Evolutionary conservation across 2,797 vertebrate species (phyloP).

Genomic region (Sparidentex hasta): DNA sequence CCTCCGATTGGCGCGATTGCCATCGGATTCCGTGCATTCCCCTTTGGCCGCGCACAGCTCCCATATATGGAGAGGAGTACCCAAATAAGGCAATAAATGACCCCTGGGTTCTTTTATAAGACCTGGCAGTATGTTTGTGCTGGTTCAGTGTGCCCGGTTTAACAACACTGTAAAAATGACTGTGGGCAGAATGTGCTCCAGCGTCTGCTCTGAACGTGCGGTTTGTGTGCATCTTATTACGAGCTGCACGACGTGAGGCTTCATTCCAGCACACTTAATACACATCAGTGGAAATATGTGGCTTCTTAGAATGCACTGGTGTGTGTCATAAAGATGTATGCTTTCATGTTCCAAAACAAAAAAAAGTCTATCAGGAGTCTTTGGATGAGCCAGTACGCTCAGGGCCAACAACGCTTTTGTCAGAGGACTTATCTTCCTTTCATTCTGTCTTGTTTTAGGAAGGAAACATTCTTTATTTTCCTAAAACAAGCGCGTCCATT

Average conservation of each 20-base stretch:
- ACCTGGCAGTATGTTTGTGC: constrained; percentile 63
- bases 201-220: constrained; percentile 53
- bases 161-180: constrained; percentile 47
- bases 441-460: not conserved
- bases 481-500: not conserved
- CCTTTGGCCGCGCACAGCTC: constrained; percentile 54
- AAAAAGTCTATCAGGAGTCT: not conserved
- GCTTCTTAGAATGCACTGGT: constrained; percentile 9
- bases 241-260: not conserved
- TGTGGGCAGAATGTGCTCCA: constrained; percentile 49
- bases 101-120: constrained; percentile 65
- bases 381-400: not conserved
- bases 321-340: not conserved
- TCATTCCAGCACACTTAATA: constrained; percentile 14
- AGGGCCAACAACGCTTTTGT: not conserved
- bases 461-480: not conserved
- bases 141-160: constrained; percentile 49
- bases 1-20: constrained; percentile 56
- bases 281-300: constrained; percentile 21
- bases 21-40: constrained; percentile 79
- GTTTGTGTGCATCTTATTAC: constrained; percentile 28
- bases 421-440: not conserved
- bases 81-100: constrained; percentile 75
- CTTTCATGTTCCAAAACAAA: constrained; percentile 14
- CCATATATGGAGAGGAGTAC: constrained; percentile 75